Evolutionary conservation across 2,797 vertebrate genomes (phyloP).

Genomic region (Anas acuta): DNA sequence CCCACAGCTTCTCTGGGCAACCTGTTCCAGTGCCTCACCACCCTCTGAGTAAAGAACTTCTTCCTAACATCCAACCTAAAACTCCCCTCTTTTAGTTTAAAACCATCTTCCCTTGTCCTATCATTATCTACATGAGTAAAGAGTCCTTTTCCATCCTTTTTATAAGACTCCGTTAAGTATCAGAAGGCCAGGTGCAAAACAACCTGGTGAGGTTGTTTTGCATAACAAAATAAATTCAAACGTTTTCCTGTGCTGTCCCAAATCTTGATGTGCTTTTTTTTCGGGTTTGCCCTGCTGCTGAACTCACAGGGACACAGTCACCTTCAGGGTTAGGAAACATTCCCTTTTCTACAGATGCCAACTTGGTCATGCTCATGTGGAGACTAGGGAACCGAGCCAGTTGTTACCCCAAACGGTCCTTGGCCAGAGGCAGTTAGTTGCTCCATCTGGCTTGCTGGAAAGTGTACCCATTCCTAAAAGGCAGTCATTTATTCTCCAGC

Average conservation of each 20-base stretch:
- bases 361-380: fast-evolving
- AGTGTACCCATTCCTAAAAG: background rate
- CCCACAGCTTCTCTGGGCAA: too few relatives aligned
- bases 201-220: background rate
- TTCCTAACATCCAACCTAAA: too few relatives aligned
- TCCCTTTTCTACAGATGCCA: conserved; percentile 22
- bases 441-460: background rate
- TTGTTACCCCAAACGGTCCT: background rate
- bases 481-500: background rate
- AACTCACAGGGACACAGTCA: background rate
- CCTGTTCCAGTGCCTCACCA: too few relatives aligned
- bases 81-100: too few relatives aligned
- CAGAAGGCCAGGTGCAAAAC: too few relatives aligned
- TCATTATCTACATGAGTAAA: too few relatives aligned
- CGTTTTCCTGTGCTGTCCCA: background rate
- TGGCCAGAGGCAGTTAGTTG: conserved; percentile 5
- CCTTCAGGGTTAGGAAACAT: conserved; percentile 15
- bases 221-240: background rate
- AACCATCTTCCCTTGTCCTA: too few relatives aligned
- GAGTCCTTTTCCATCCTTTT: too few relatives aligned
- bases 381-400: background rate
- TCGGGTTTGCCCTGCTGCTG: background rate
- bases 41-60: too few relatives aligned
- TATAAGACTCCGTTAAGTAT: too few relatives aligned
- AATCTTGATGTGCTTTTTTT: background rate